Percentiles rank a stretch among this genome's conserved stretches.
phyloP scores from a whole-genome alignment of 2,888 invertebrate genomes.

The Hypolimnas misippus region DNA sequence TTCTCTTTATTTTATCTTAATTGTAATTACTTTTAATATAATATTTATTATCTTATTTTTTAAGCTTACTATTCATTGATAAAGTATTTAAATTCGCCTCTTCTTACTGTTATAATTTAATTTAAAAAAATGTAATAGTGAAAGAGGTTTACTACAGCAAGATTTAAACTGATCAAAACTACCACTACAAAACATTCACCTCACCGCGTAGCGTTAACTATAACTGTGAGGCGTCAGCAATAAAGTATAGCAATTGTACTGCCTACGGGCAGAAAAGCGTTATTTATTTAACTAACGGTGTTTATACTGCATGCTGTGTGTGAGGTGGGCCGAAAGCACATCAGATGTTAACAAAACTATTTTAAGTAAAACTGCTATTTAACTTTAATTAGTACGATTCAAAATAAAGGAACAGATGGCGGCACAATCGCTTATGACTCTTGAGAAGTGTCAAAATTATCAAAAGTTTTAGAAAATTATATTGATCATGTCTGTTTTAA shows the following conservation, averaged over 20 bases:
- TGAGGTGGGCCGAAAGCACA: not conserved
- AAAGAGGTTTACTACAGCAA: slow-evolving; percentile 7
- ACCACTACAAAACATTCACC: slow-evolving; percentile 24
- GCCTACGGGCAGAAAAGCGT: slow-evolving; percentile 26
- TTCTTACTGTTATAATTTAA: slow-evolving; percentile 4
- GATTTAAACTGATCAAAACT: slow-evolving; percentile 18
- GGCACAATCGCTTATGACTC: too few species aligned
- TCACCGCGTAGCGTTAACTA: slow-evolving; percentile 19
- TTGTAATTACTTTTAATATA: too few species aligned
- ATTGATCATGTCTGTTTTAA: too few species aligned
- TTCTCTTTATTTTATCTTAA: too few species aligned
- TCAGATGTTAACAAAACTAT: not conserved
- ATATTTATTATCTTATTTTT: too few species aligned
- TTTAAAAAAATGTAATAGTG: not conserved
- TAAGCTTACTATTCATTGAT: too few species aligned
- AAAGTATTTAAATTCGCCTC: too few species aligned
- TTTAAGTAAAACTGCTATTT: not conserved
- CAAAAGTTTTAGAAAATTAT: too few species aligned
- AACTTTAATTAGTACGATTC: not conserved
- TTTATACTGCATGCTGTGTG: slow-evolving; percentile 17
- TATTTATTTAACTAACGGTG: slow-evolving; percentile 30
- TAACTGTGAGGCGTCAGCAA: slow-evolving; percentile 30
- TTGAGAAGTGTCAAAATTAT: too few species aligned
- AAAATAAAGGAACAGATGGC: too few species aligned
- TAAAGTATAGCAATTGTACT: slow-evolving; percentile 28